phyloP scores from a whole-genome alignment of 2,797 vertebrate genomes.

The Oceanodroma leucorhoa region DNA sequence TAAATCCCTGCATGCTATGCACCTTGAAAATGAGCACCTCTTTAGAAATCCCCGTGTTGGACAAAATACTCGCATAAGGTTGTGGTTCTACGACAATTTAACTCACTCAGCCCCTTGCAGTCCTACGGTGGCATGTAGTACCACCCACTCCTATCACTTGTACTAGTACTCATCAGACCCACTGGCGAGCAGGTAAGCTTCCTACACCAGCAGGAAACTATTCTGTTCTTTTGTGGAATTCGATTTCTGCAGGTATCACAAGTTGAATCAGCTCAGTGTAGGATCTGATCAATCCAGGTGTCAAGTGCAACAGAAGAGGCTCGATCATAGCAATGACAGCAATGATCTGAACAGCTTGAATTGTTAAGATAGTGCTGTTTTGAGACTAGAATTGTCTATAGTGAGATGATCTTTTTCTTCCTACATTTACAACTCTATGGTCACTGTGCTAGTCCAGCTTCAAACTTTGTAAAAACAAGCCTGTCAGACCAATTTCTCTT shows the following conservation, averaged over 20 bases:
- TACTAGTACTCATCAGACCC: neutral
- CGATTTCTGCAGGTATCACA: neutral
- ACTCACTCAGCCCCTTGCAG: neutral
- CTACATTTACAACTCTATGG: neutral
- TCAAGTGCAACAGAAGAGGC: neutral
- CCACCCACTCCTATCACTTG: neutral
- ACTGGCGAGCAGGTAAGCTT: neutral
- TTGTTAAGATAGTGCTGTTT: neutral
- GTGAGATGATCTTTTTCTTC: neutral
- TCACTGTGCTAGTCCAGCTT: neutral
- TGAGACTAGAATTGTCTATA: neutral
- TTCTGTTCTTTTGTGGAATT: neutral
- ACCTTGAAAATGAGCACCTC: neutral
- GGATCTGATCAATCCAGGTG: neutral
- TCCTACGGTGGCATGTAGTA: neutral
- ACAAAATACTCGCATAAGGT: neutral
- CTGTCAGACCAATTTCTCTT: neutral
- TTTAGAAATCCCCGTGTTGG: neutral
- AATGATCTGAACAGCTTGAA: neutral
- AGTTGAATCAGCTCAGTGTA: neutral
- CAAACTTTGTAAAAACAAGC: neutral
- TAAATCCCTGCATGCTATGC: neutral
- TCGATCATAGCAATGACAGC: neutral
- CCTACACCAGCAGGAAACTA: neutral
- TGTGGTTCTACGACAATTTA: neutral